Base-by-base conservation (phyloP, 2,113 vertebrate species). In the Tenrec ecaudatus region DNA sequence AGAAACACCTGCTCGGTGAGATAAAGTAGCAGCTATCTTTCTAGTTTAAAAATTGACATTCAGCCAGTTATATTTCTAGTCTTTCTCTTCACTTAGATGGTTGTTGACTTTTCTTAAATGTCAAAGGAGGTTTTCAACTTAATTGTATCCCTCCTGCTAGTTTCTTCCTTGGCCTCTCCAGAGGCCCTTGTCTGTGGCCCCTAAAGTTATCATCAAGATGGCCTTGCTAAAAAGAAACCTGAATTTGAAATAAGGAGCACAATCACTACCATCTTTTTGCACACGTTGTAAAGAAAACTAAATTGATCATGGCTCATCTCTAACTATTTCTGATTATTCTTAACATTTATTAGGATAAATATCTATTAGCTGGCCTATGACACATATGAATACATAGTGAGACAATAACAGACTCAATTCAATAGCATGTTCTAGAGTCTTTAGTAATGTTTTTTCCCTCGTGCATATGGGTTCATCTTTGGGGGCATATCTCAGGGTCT, bases 71-170 rank as follows among this genome's bases (percentile, higher is more conserved):
- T 95, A 89, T 84, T 97, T 96, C 95, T 97, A 95, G 94, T 93
- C 96, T 96, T 95, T 96, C 96, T 97, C 97, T 84, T 97, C 95
- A 73, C 97, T 97, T 95, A 97, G 98, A 98, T 97, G 96, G 97
- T 95, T 98, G 97, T 98, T 98, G 98, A 98, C 98, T 98, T 97
- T 98, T 97, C 97, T 97, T 98, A 98, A 98, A 98, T 98, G 98
- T 98, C 98, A 98, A 95, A 86, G 93, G 96, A 97, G 97, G 93
- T 98, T 97, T 97, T 94, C 90, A 98, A 96, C 97, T 96, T 81
- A 62, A 94, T 97, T 98, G 95, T 97, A 86, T 96, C 95, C 95
- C 1, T 84, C 83, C 31, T 92, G 96, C 96, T 94, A 29, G 95
- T 93, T 85, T 92, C 84, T 85, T 89, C 77, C 95, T 33, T 58